These are phyloP conservation scores for Holotrichia oblita DNA, from an alignment of 1,140 invertebrate species.

Conservation along the genomic window DNA sequence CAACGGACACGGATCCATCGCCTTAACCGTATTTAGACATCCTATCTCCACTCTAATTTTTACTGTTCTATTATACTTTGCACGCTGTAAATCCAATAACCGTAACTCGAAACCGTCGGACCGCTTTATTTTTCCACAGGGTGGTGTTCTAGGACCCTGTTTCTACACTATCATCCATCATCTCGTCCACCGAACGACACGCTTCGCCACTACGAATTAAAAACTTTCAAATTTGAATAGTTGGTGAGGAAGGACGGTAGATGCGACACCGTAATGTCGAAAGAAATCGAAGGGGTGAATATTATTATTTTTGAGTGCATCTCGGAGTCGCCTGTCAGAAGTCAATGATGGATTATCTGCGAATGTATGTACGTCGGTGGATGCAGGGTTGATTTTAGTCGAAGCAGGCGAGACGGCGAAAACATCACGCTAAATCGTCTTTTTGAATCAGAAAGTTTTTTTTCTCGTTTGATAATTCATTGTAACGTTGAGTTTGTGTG, in stretches of 20 bases:
- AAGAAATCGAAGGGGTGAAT: constrained; percentile 19
- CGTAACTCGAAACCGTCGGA: not conserved
- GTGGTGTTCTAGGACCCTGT: not conserved
- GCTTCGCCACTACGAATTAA: not conserved
- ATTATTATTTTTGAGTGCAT: constrained; percentile 35
- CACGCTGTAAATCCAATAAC: not conserved
- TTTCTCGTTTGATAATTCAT: not conserved
- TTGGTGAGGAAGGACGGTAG: not conserved
- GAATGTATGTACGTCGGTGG: not conserved
- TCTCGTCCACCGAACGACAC: not conserved
- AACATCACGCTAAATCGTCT: not conserved
- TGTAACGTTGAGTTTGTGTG: not conserved
- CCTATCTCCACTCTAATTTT: not conserved
- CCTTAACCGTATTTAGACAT: too few species aligned
- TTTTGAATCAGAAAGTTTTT: not conserved
- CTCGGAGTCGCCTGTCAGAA: constrained; percentile 9
- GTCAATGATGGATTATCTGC: constrained; percentile 15
- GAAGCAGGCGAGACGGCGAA: not conserved
- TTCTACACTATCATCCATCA: not conserved
- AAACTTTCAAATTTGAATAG: constrained; percentile 35
- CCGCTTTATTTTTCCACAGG: not conserved
- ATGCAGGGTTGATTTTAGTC: not conserved
- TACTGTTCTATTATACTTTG: not conserved
- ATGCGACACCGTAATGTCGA: not conserved
- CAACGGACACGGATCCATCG: too few species aligned